Percentiles rank a stretch among this genome's conserved stretches.
Evolutionary conservation across 2,888 invertebrate genomes (phyloP).

Genomic region (Drosophila demipolita): DNA sequence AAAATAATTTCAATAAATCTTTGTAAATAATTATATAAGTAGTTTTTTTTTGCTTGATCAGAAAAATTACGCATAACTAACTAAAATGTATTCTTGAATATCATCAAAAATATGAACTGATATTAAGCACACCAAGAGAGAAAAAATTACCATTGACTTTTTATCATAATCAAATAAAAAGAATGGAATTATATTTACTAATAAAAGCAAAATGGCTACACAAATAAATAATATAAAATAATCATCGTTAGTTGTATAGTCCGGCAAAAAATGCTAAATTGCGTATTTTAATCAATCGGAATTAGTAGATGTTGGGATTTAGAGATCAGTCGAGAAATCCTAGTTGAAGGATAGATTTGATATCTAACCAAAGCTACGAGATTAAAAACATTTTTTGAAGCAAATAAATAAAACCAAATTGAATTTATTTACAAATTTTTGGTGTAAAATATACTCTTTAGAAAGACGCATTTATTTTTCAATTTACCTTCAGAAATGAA

Average conservation of each 20-base stretch:
- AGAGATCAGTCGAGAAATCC: not conserved
- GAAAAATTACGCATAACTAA: not conserved
- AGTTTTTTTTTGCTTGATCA: not conserved
- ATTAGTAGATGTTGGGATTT: not conserved
- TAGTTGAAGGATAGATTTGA: not conserved
- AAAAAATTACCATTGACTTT: accelerated
- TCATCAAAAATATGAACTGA: not conserved
- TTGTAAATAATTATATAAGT: not conserved
- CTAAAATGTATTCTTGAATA: too few relatives aligned
- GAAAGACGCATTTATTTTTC: not conserved
- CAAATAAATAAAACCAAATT: not conserved
- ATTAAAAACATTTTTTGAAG: not conserved
- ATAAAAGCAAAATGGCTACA: accelerated
- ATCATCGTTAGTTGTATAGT: not conserved
- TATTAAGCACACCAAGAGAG: not conserved
- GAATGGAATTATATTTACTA: not conserved
- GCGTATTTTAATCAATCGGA: not conserved
- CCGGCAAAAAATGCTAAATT: not conserved
- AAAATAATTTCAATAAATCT: not conserved
- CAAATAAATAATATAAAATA: not conserved
- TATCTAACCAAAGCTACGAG: not conserved
- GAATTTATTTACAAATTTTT: not conserved
- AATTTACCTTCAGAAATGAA: not conserved
- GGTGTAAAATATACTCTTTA: not conserved
- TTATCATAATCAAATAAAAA: not conserved